Conservation (phyloP, 2,797 vertebrate genomes). For the Avahi laniger region DNA sequence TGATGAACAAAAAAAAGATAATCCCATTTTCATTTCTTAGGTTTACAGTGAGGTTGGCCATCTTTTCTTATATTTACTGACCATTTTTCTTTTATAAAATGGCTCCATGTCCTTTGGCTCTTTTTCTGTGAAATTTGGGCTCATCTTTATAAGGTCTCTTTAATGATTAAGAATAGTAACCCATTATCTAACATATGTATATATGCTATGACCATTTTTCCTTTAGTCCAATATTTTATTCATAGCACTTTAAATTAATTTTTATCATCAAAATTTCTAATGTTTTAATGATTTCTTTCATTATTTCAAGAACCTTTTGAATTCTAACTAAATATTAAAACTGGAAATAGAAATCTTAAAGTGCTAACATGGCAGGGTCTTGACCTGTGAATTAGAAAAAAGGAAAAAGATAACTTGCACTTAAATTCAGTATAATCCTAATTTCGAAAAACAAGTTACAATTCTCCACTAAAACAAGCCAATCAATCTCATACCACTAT, state of each 20-base stretch:
- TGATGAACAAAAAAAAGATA: background rate
- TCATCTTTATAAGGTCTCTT: background rate
- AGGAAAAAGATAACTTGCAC: background rate
- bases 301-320: constrained; percentile 1
- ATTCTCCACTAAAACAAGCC: background rate
- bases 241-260: background rate
- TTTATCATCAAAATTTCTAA: background rate
- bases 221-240: background rate
- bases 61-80: background rate
- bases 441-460: background rate
- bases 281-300: background rate
- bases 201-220: no score
- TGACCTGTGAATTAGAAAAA: background rate
- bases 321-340: background rate
- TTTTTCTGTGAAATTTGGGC: background rate
- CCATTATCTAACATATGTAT: background rate
- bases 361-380: background rate
- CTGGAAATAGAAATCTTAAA: background rate
- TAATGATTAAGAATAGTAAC: background rate
- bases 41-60: background rate
- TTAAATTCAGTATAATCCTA: background rate
- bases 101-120: background rate
- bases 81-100: background rate
- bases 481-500: background rate
- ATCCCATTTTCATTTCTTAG: background rate